Evolutionary conservation across 2,888 invertebrate genomes (phyloP), one percentile per base, ranked within the genome.

Genomic region (Phortica magna): DNA sequence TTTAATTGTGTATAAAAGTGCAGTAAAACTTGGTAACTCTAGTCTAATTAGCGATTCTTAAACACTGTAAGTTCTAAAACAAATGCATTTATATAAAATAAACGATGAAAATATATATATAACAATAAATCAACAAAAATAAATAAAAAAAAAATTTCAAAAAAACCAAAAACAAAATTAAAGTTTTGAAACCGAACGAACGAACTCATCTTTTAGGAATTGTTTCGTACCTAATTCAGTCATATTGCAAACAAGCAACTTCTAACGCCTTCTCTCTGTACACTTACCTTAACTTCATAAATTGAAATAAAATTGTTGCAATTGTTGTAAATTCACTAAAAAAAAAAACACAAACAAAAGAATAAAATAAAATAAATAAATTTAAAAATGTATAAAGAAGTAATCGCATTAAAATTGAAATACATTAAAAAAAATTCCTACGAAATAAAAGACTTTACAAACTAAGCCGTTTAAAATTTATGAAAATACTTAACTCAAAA

Each of bases 391-490:
- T 59, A 12, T 48, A 71, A 53, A 71, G n/a, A n/a, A 61, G 65
- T 77, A 76, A 71, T 78, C 67, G 78, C 79, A 83, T 79, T 78
- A 84, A 88, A 80, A 81, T 83, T 70, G 12, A 76, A 70, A 53
- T 68, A 74, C 75, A 75, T 73, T 70, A 76, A 17, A 70, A 78
- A 75, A 84, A 91, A 90, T 90, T 90, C 90, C 90, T 90, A 90
- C 89, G 90, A 90, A 90, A 90, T 91, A 84, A 90, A 90, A 90
- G 90, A 90, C 90, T 90, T 90, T 90, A 85, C 85, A 86, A 83
- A 83, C 81, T 87, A 87, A 83, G 87, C 82, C 80, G 81, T 84
- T 88, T 81, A 83, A 84, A 55, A 71, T 31, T 71, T 71, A 55
- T 71, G 53, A 80, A 79, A 87, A 77, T 80, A 76, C 10, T 22